Conservation (phyloP, 2,797 vertebrate species). For the Podargus strigoides region DNA sequence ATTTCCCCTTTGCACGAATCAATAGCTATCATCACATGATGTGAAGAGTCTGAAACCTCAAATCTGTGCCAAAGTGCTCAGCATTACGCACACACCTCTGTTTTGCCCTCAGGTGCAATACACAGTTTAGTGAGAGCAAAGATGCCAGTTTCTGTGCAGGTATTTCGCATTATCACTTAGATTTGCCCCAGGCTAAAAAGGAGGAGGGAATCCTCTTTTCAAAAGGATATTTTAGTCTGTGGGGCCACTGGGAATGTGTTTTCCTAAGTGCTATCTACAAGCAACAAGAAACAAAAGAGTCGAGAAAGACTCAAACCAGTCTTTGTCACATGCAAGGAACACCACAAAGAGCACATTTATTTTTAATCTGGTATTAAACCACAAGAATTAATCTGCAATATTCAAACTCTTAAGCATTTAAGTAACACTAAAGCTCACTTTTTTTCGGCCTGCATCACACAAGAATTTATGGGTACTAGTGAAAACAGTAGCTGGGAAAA, state of each 20-base stretch:
- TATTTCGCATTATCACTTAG: conserved; percentile 42
- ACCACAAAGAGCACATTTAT: conserved; percentile 32
- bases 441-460: neutral
- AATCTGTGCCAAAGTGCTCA: conserved; percentile 22
- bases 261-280: conserved; percentile 2
- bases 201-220: conserved; percentile 41
- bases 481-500: neutral
- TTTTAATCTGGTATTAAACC: conserved; percentile 57
- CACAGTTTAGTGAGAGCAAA: neutral
- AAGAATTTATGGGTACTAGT: neutral
- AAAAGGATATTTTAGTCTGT: conserved; percentile 35
- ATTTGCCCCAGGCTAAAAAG: conserved; percentile 34
- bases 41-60: conserved; percentile 15
- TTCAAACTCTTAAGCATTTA: conserved; percentile 15
- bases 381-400: conserved; percentile 36
- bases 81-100: conserved; percentile 15
- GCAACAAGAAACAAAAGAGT: conserved; percentile 23
- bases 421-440: conserved; percentile 2
- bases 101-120: conserved; percentile 15
- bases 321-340: neutral
- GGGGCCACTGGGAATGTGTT: conserved; percentile 33
- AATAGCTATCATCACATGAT: conserved; percentile 11
- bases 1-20: neutral
- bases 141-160: conserved; percentile 47
- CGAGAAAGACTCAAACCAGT: neutral